Evolutionary conservation across 1,140 invertebrate genomes (phyloP), one percentile per base, ranked within the genome.

Genomic region (Tetragnatha versicolor): DNA sequence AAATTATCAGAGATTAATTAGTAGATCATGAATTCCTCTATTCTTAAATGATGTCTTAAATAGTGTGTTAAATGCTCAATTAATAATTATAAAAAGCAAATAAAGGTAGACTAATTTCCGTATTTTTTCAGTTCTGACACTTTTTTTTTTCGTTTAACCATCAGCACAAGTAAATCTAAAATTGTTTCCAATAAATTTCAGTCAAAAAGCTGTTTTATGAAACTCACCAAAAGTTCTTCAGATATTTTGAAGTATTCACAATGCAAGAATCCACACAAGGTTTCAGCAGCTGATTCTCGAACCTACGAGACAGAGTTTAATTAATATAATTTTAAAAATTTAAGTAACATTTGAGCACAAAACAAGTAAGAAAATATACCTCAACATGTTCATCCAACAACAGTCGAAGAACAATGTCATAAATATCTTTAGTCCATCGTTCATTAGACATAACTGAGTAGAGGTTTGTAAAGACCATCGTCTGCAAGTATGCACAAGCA

Each of bases 231-330:
- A 45, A 89, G 81, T 22, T 85, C 81, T 47, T 86, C 79, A 66
- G 88, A 85, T 29, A 88, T 84, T 47, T 86, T 83, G 53, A 96
- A 87, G 82, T 94, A 94, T 29, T 90, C 90, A 84, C 93, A 96
- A 84, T 97, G 95, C 81, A 98, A 88, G 35, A 97, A 86, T 33
- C 95, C 95, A 79, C 93, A 91, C 1, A 98, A 87, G 22, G 96
- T 91, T 82, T 92, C 90, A 2, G 92, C 90, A 27, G 95, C 94
- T 81, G 90, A 90, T 83, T 94, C 90, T 75, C 94, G 88, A 22
- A 89, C 88, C 85, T 89, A 82, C 35, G 84, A 70, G 12, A 61
- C 12, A 66, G 31, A n/a, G 27, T 45, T 42, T 29, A 22, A 33
- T 12, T 33, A 29, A 10, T 12, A 22, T 14, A 60, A 60, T 42